phyloP scores from a whole-genome alignment of 1,140 invertebrate genomes.

The Nymphalis io region DNA sequence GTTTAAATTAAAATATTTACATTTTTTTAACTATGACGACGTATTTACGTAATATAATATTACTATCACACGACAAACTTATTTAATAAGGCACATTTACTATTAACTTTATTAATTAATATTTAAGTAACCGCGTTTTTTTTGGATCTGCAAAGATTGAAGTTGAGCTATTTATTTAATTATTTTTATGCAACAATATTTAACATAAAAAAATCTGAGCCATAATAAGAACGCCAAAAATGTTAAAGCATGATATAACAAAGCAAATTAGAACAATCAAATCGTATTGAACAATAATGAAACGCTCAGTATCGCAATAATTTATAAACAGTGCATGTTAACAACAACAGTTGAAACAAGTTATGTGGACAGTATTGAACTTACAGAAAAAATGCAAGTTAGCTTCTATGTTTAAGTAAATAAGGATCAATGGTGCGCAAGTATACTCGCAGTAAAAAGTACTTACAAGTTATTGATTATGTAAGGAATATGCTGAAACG shows the following conservation, averaged over 20 bases:
- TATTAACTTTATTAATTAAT: no score
- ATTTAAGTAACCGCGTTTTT: no score
- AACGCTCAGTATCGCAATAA: constrained; percentile 62
- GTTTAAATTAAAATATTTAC: constrained; percentile 4
- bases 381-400: neutral
- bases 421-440: neutral
- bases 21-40: neutral
- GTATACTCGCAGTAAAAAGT: neutral
- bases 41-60: no score
- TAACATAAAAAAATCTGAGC: neutral
- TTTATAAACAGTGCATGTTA: constrained; percentile 69
- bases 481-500: constrained; percentile 27
- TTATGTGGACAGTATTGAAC: constrained; percentile 34
- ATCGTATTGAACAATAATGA: constrained; percentile 56
- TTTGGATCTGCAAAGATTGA: no score
- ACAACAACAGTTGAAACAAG: constrained; percentile 52
- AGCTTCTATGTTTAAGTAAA: neutral
- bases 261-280: constrained; percentile 67
- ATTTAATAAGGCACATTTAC: no score
- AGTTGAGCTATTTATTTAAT: no score
- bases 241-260: constrained; percentile 40
- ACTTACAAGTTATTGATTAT: constrained; percentile 26
- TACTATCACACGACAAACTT: no score
- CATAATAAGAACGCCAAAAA: constrained; percentile 7
- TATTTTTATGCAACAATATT: no score